Evolutionary conservation across 2,113 vertebrate species (phyloP).

Genomic region (human (Homo sapiens)): DNA sequence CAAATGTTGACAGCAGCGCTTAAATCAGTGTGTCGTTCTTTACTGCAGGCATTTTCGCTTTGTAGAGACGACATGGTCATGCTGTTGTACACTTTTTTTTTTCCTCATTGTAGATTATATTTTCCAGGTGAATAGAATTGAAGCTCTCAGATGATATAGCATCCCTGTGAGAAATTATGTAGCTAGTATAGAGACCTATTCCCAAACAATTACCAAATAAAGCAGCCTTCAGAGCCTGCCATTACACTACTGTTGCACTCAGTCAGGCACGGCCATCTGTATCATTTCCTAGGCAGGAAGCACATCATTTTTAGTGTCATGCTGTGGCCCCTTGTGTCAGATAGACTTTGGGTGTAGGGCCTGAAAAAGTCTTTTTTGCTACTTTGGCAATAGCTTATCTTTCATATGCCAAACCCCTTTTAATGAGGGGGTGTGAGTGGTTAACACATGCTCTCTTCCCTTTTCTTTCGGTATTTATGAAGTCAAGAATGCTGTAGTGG

Average conservation of each 20-base stretch:
- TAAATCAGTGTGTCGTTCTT: slow-evolving; percentile 79
- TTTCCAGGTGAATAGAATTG: slow-evolving; percentile 72
- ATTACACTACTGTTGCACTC: neutral
- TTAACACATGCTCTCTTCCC: neutral
- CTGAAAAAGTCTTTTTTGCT: neutral
- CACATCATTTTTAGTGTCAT: neutral
- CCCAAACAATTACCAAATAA: slow-evolving; percentile 57
- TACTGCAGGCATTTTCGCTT: slow-evolving; percentile 60
- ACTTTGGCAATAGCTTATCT: neutral
- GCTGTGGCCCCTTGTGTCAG: neutral
- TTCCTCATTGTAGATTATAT: slow-evolving; percentile 44
- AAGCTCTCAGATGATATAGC: slow-evolving; percentile 33
- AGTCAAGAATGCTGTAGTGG: neutral
- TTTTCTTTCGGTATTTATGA: neutral
- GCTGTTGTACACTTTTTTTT: neutral
- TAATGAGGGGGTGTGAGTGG: neutral
- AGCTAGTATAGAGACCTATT: slow-evolving; percentile 58
- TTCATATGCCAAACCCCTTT: neutral
- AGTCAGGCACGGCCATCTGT: neutral
- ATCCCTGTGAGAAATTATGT: slow-evolving; percentile 65
- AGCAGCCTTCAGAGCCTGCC: neutral
- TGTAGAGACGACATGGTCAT: slow-evolving; percentile 51
- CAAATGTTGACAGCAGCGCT: slow-evolving; percentile 74
- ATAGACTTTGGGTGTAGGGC: neutral
- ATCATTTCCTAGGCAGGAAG: slow-evolving; percentile 42